Evolutionary conservation across 2,797 vertebrate species (phyloP), one percentile per base, ranked within the genome.

Genomic region (Cetoscarus ocellatus): DNA sequence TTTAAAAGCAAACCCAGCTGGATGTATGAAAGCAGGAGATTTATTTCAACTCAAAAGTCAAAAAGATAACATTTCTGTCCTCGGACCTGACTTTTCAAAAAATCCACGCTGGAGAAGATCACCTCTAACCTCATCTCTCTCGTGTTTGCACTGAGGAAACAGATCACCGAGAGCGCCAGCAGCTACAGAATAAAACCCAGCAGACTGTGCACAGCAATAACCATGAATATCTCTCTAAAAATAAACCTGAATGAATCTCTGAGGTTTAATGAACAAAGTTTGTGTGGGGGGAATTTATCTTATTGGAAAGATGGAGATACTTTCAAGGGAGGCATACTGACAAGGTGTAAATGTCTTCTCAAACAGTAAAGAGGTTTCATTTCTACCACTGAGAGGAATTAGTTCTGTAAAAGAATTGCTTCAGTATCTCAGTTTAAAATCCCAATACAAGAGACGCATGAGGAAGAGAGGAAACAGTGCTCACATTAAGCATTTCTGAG

Each of bases 231-330:
- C 63, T 69, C 80, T 67, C 80, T 80, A 88, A 89, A 88, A 86
- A 88, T 85, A 86, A 84, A 86, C 67, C 75, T 67, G 65, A 84
- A 87, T 81, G 80, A 85, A 77, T 83, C 82, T 86, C 66, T 0
- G 72, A 79, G 81, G 73, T 79, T 88, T 88, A 86, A 89, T 88
- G 82, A 87, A 83, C 59, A 27, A 53, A 69, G 77, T 75, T 79
- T 63, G 70, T 38, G 77, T 75, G 15, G 72, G 35, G 73, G 73
- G 78, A 73, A 78, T 84, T 87, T 73, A 85, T 83, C 78, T 84
- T 80, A 86, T 83, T 84, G 74, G 74, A 85, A 65, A 73, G 79
- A 84, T 80, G 75, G 79, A 87, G 75, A 78, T 55, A 56, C 74
- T 81, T 87, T 81, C 80, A 64, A 74, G 70, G 80, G 83, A 89